Evolutionary conservation across 2,888 invertebrate genomes (phyloP).

Genomic region (Laspeyria flexula): DNA sequence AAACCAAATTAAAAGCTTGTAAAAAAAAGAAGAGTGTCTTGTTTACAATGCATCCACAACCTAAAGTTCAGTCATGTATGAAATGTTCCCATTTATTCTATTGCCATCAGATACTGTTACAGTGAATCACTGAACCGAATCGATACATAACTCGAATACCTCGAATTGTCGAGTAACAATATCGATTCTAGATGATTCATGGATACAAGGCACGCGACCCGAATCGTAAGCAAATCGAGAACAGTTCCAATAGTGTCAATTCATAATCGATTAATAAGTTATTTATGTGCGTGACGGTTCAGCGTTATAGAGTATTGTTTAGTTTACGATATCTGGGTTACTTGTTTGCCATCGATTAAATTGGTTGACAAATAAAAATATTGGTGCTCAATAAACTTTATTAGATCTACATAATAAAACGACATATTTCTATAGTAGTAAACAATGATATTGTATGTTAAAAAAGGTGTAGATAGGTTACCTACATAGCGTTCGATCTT

Average conservation of each 20-base stretch:
- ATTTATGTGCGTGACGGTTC: constrained; percentile 12
- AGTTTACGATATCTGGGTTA: neutral
- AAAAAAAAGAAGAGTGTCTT: too few species aligned
- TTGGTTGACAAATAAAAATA: neutral
- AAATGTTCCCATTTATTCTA: constrained; percentile 30
- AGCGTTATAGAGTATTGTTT: neutral
- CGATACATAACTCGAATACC: constrained; percentile 33
- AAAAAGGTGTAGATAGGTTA: too few species aligned
- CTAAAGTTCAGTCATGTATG: constrained; percentile 21
- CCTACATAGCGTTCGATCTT: too few species aligned
- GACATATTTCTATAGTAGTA: too few species aligned
- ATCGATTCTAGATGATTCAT: constrained; percentile 51
- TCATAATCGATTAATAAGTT: constrained; percentile 23
- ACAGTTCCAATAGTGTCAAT: constrained; percentile 25
- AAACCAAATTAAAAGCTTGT: too few species aligned
- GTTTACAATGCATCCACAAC: constrained; percentile 9
- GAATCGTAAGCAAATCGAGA: constrained; percentile 23
- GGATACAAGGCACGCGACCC: constrained; percentile 39
- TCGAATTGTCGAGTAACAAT: constrained; percentile 40
- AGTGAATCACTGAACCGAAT: constrained; percentile 25
- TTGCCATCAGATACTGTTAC: constrained; percentile 12
- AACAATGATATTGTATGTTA: too few species aligned
- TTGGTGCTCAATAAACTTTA: constrained; percentile 21
- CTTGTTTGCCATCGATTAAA: neutral
- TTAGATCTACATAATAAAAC: constrained; percentile 28